Evolutionary conservation across 2,888 invertebrate species (phyloP), one percentile per base, ranked within the genome.

Genomic region (Microctonus hyperodae): DNA sequence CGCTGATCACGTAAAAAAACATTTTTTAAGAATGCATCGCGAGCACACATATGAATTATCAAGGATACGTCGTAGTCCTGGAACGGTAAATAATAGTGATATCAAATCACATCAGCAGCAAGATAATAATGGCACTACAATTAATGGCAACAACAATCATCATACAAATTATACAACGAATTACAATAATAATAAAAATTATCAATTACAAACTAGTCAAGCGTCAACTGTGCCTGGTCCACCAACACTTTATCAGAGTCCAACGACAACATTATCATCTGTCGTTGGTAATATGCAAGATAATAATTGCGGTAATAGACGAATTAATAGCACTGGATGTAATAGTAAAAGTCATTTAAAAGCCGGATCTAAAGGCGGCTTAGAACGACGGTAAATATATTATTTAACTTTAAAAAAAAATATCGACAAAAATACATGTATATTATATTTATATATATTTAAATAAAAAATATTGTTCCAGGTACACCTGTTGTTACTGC

Each of bases 1-100:
- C 61, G 96, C 96, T 44, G 96, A 96, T 84, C 96, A 96, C 82
- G 96, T 96, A 55, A 96, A 96, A 85, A 96, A 96, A 80, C 96
- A 96, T 84, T 96, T 96, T 79, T 86, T 95, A 73, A 88, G 96
- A 73, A 96, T 96, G 94, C 96, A 96, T 81, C 89, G 95, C 51
- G 96, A 95, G 76, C 91, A 94, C 81, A 91, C 91, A 1, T 96
- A 96, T 82, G 95, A 96, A 79, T 86, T 94, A 67, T 92, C 93
- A 77, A 89, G 92, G 79, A 94, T 94, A 78, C 87, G 93, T 66
- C 88, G 90, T 71, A 88, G 90, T 74, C 77, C 74, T 3, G 78
- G 78, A 1, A 70, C 78, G 0, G 64, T 59, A 31, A 59, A 40
- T 11, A 20, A 50, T 20, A 31, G 28, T 13, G 31, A 37, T 51